phyloP scores from a whole-genome alignment of 2,113 vertebrate species.

The Cochlearius cochlearius region DNA sequence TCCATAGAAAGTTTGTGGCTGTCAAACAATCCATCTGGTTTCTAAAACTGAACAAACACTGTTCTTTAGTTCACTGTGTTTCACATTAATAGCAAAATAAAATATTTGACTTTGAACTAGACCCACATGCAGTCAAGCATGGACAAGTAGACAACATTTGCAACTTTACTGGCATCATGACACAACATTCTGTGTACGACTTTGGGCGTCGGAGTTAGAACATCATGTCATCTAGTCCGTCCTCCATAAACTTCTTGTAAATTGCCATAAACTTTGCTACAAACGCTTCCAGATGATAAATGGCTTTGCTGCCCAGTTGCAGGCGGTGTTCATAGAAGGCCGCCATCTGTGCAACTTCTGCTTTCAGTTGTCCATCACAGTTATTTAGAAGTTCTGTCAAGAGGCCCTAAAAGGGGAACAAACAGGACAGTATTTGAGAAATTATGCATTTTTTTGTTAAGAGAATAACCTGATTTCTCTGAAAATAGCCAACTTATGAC shows the following conservation, averaged over 20 bases:
- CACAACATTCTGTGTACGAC: background rate
- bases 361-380: slow-evolving; percentile 96
- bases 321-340: slow-evolving; percentile 94
- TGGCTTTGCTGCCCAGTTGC: slow-evolving; percentile 92
- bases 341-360: slow-evolving; percentile 91
- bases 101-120: background rate
- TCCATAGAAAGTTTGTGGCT: too few relatives aligned
- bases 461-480: background rate
- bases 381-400: slow-evolving; percentile 90
- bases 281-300: slow-evolving; percentile 98
- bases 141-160: background rate
- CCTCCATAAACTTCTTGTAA: slow-evolving; percentile 99
- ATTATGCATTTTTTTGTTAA: background rate
- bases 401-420: slow-evolving; percentile 78
- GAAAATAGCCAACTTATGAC: background rate
- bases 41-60: background rate
- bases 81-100: background rate
- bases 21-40: background rate
- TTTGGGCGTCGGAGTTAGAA: slow-evolving; percentile 73
- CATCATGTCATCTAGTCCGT: slow-evolving; percentile 93
- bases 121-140: background rate
- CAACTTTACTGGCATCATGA: background rate
- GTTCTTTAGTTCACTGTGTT: background rate
- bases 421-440: background rate
- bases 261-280: slow-evolving; percentile 97